Conservation (phyloP, 1,140 invertebrate species). For the Bursaphelenchus mucronatus region DNA sequence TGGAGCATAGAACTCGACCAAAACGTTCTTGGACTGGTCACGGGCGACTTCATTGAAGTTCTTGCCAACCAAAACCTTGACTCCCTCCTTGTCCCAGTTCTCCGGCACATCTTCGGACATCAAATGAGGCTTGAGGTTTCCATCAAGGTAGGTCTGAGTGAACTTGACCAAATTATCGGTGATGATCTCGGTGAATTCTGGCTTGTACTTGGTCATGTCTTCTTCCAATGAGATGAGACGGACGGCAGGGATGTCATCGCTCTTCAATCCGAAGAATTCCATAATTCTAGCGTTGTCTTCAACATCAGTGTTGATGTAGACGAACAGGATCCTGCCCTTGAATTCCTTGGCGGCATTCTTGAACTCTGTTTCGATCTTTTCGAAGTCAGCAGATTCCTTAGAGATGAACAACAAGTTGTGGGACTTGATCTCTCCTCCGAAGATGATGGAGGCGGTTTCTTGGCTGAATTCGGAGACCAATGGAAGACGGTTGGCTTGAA, state of each 20-base stretch:
- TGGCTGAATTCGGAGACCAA: conserved; percentile 95
- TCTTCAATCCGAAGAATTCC: conserved; percentile 97
- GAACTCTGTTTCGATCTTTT: conserved; percentile 69
- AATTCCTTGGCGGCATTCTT: conserved; percentile 75
- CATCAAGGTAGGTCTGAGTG: conserved; percentile 79
- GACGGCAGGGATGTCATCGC: conserved; percentile 82
- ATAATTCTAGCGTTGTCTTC: conserved; percentile 92
- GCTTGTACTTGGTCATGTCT: conserved; percentile 97
- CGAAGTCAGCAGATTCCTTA: conserved; percentile 73
- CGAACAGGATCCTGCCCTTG: conserved; percentile 74
- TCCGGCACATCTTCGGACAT: conserved; percentile 87
- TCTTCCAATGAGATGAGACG: conserved; percentile 89
- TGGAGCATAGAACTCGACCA: conserved; percentile 83
- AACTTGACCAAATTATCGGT: conserved; percentile 76
- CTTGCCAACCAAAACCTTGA: conserved; percentile 85
- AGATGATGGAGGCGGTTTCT: conserved; percentile 92
- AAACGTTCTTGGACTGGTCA: conserved; percentile 81
- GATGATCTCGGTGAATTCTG: conserved; percentile 73
- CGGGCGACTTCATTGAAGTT: conserved; percentile 92
- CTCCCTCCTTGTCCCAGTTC: conserved; percentile 92
- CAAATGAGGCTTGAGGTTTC: conserved; percentile 83
- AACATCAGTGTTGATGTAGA: conserved; percentile 88
- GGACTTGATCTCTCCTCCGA: conserved; percentile 91
- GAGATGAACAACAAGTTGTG: conserved; percentile 91
- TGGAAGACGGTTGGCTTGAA: conserved; percentile 78